Evolutionary conservation across 2,113 vertebrate species (phyloP), one percentile per base, ranked within the genome.

Genomic region (Pardalotus punctatus): DNA sequence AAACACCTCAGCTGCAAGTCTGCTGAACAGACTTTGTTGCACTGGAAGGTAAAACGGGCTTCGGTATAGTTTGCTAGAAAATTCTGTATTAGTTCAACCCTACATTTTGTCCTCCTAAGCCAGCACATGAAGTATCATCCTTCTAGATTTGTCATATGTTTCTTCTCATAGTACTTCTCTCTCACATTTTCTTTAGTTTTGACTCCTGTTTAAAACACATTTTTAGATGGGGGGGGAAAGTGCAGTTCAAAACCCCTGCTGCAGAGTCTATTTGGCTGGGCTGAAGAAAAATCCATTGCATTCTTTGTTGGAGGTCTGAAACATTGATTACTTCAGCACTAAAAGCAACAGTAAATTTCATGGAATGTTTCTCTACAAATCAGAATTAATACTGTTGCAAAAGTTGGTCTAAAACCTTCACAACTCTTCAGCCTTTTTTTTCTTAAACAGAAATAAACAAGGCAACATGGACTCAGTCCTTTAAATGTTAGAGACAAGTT

Each of bases 101-200:
- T 51, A 85, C 9, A 22, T 82, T 67, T 87, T 82, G 18, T 57
- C 42, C 36, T 91, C 43, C 36, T 40, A 74, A 81, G 3, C 29
- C 38, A 31, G 14, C 12, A 17, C 0, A 2, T 15, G 19, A 65
- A 58, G 6, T 43, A 62, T 48, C 1, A 3, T 5, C 19, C 17
- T 54, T 70, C 43, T 40, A 42, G 29, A 54, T 67, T 57, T 58
- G 36, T 45, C 40, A 14, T 93, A 58, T 43, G 4, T 67, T 60
- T 79, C 33, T 86, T 90, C 35, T 64, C 14, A 33, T 62, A 57
- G 12, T 45, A 64, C 23, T 67, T 78, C 10, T 21, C 7, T 51
- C 13, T 36, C 11, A 40, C 6, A 11, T 61, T 78, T 77, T 64
- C 23, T 64, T 82, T 60, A 4, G 6, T 33, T 69, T 82, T 67